Conservation (phyloP, 2,113 vertebrate genomes). For the Urocolius indicus region DNA sequence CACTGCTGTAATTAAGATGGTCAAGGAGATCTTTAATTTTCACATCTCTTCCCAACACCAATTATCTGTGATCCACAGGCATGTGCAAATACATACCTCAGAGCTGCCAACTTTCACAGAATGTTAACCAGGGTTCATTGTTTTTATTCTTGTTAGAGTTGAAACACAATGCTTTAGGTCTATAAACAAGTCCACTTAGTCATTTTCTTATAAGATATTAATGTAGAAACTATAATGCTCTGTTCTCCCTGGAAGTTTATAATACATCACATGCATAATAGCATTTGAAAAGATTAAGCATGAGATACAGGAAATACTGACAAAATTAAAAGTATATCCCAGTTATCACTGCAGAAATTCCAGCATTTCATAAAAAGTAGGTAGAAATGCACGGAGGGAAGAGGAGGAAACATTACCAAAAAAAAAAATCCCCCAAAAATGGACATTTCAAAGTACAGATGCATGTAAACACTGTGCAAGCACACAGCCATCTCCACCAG, state of each 20-base stretch:
- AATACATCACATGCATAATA: slow-evolving; percentile 45
- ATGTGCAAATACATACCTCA: slow-evolving; percentile 70
- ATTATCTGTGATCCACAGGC: slow-evolving; percentile 63
- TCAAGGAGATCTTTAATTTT: slow-evolving; percentile 74
- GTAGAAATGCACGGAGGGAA: not conserved
- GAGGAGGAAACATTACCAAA: not conserved
- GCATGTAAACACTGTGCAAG: slow-evolving; percentile 4
- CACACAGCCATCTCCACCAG: not conserved
- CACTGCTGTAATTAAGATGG: slow-evolving; percentile 57
- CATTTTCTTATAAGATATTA: slow-evolving; percentile 64
- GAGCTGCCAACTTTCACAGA: slow-evolving; percentile 63
- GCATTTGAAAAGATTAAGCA: slow-evolving; percentile 39
- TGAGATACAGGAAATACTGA: not conserved
- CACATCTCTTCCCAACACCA: slow-evolving; percentile 58
- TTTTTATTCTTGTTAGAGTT: slow-evolving; percentile 45
- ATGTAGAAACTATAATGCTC: slow-evolving; percentile 47
- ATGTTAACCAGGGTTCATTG: slow-evolving; percentile 46
- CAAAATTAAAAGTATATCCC: slow-evolving; percentile 11
- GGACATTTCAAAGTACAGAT: slow-evolving; percentile 11
- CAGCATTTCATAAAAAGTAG: slow-evolving; percentile 35
- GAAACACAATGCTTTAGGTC: slow-evolving; percentile 57
- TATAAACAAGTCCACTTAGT: slow-evolving; percentile 70
- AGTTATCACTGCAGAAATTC: slow-evolving; percentile 32
- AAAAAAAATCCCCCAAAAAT: not conserved
- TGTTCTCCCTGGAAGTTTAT: slow-evolving; percentile 50